These are phyloP conservation scores for Ageneiosus marmoratus DNA, from an alignment of 2,113 vertebrate species.

Conservation along the genomic window DNA sequence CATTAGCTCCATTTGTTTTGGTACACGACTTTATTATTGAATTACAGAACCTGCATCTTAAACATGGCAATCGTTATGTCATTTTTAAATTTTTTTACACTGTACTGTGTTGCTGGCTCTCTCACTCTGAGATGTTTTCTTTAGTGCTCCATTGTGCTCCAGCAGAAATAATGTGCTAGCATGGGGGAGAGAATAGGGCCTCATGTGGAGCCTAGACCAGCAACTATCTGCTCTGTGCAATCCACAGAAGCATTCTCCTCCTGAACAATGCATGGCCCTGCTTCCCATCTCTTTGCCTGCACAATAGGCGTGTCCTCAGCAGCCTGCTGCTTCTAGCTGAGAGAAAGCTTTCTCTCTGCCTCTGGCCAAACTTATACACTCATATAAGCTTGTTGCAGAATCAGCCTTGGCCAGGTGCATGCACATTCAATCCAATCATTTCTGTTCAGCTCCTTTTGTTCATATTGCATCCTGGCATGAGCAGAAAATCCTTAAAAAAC, in stretches of 20 bases:
- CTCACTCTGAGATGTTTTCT: constrained; percentile 25
- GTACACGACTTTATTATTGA: constrained; percentile 2
- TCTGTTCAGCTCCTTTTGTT: constrained; percentile 37
- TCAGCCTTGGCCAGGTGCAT: background rate
- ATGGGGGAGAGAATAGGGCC: constrained; percentile 2
- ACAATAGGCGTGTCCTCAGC: constrained; percentile 43
- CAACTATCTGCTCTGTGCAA: constrained; percentile 29
- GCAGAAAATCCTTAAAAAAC: constrained; percentile 36
- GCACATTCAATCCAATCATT: constrained; percentile 45
- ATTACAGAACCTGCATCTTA: background rate
- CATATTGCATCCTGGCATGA: constrained; percentile 11
- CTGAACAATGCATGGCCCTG: constrained; percentile 43
- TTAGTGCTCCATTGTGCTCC: constrained; percentile 18
- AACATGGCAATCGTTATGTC: background rate
- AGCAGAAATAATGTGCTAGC: constrained; percentile 41
- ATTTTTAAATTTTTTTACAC: background rate
- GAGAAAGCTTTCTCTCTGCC: constrained; percentile 15
- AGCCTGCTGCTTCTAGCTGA: constrained; percentile 18
- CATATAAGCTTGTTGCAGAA: background rate
- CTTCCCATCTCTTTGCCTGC: constrained; percentile 31
- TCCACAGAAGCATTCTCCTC: constrained; percentile 37
- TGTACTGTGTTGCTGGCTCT: background rate
- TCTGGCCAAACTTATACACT: constrained; percentile 30
- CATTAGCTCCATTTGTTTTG: background rate
- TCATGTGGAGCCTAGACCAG: constrained; percentile 29